Conservation (phyloP, 2,113 vertebrate species). For the Aspiorhynchus laticeps region DNA sequence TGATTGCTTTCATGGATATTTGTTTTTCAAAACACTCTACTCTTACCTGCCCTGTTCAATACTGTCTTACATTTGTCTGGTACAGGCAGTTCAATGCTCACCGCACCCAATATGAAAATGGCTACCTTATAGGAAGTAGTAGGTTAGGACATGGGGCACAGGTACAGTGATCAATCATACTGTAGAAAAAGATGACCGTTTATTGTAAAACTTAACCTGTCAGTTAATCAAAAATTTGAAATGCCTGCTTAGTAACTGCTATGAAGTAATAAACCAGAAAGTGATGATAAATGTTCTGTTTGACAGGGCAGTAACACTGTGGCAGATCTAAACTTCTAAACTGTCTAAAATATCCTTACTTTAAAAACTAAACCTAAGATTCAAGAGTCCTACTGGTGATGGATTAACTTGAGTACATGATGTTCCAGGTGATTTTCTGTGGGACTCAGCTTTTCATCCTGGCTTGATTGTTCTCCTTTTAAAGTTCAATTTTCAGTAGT, state of each 20-base stretch:
- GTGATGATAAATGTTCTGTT: not conserved
- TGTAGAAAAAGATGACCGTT: not conserved
- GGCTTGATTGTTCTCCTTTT: not conserved
- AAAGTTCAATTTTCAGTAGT: not conserved
- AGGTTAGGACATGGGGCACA: not conserved
- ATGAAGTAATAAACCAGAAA: not conserved
- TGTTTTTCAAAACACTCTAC: constrained; percentile 32
- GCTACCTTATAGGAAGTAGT: not conserved
- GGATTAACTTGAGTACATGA: not conserved
- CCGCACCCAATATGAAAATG: not conserved
- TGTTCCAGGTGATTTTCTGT: not conserved
- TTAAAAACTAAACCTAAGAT: not conserved
- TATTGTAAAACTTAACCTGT: not conserved
- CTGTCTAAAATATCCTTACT: not conserved
- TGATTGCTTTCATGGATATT: constrained; percentile 43
- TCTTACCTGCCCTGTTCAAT: constrained; percentile 45
- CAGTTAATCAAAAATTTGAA: constrained; percentile 6
- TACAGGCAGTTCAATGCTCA: not conserved
- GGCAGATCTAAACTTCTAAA: not conserved
- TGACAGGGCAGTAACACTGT: not conserved
- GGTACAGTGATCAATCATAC: not conserved
- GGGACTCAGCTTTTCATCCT: not conserved
- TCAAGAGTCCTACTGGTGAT: not conserved
- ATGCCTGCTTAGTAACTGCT: not conserved
- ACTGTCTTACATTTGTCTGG: constrained; percentile 19